phyloP scores from a whole-genome alignment of 53 echinoderm and acorn worm genomes.

The Echinometra lucunter region DNA sequence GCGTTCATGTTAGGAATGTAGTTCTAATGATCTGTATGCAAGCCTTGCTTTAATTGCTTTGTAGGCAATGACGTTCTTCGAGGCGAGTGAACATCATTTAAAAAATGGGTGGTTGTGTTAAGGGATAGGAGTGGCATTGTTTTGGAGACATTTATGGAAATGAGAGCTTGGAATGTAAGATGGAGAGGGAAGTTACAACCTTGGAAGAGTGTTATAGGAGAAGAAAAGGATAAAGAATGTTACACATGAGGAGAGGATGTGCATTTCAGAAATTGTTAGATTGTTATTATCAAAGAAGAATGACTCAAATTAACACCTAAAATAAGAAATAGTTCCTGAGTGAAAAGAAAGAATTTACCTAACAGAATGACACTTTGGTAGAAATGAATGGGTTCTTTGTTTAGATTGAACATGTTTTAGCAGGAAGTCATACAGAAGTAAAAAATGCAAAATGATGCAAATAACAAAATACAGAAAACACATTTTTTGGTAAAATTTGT shows the following conservation, averaged over 20 bases:
- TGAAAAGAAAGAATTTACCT: background rate
- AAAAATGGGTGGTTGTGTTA: conserved; percentile 1
- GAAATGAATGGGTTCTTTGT: too few relatives aligned
- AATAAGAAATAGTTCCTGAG: background rate
- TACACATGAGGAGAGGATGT: background rate
- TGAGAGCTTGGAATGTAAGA: background rate
- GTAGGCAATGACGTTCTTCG: conserved; percentile 33
- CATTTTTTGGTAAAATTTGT: too few relatives aligned
- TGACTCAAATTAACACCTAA: background rate
- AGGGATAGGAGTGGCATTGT: conserved; percentile 13
- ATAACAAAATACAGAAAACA: too few relatives aligned
- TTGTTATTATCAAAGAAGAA: background rate
- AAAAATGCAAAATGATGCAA: too few relatives aligned
- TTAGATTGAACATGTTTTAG: too few relatives aligned
- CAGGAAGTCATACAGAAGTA: too few relatives aligned
- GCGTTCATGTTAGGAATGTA: conserved; percentile 65
- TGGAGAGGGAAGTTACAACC: background rate
- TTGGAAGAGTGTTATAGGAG: background rate
- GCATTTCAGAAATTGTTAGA: background rate
- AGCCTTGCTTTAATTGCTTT: conserved; percentile 32
- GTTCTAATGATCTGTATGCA: conserved; percentile 29
- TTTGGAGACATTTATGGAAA: conserved; percentile 17
- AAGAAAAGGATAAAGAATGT: background rate
- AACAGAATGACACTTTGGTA: background rate
- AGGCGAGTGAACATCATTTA: conserved; percentile 1